A percentile compares a stretch with the other conserved stretches of the same genome.
Evolutionary conservation across 2,888 invertebrate genomes (phyloP).

Genomic region (Hydroisotoma schaefferi): DNA sequence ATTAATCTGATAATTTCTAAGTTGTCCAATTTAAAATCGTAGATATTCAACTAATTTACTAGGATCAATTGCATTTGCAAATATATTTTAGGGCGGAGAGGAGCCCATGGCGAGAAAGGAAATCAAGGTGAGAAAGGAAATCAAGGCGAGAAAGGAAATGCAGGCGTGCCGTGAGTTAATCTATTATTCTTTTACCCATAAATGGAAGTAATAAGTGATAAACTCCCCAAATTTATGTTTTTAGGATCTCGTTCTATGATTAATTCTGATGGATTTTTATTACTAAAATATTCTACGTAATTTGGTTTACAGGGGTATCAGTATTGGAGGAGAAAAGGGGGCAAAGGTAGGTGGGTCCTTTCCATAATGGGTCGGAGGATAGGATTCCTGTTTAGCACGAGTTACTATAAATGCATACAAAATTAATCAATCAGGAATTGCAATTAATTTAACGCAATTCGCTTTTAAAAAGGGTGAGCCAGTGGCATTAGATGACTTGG

Average conservation of each 20-base stretch:
- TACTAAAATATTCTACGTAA: neutral
- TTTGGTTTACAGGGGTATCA: conserved; percentile 16
- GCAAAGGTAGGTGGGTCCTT: conserved; percentile 20
- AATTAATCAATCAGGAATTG: too few species aligned
- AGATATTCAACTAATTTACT: neutral
- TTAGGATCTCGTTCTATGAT: neutral
- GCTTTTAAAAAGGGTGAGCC: conserved; percentile 29
- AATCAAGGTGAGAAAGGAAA: neutral
- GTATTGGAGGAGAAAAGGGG: conserved; percentile 29
- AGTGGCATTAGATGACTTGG: conserved; percentile 20
- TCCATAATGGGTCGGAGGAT: too few species aligned
- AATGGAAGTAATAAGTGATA: neutral
- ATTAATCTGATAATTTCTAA: too few species aligned
- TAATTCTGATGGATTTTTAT: neutral
- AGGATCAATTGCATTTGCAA: neutral
- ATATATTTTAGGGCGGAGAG: conserved; percentile 20
- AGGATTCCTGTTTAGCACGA: too few species aligned
- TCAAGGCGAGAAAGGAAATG: conserved; percentile 18
- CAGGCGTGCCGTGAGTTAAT: conserved; percentile 25
- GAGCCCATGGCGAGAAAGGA: neutral
- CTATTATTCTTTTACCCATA: neutral
- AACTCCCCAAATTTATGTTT: neutral
- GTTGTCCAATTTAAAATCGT: conserved; percentile 1
- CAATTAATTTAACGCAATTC: neutral
- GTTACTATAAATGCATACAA: too few species aligned